Evolutionary conservation across 2,113 vertebrate genomes (phyloP), one percentile per base, ranked within the genome.

Genomic region (Neotoma lepida): DNA sequence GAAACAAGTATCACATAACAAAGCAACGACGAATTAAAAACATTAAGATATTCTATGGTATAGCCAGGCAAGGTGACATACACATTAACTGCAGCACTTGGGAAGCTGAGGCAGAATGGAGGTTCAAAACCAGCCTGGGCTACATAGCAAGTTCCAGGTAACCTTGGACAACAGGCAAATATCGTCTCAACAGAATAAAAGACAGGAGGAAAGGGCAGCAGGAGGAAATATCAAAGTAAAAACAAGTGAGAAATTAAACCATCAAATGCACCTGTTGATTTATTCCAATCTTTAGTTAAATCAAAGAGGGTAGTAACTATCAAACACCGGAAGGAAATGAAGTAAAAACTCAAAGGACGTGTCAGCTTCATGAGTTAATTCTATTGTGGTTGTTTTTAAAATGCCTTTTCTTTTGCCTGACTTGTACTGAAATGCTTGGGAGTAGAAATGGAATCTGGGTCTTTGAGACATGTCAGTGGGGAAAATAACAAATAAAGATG

Each of bases 11-110:
- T 20, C 26, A 76, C 20, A n/a, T 44, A 84, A 68, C 15, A 64
- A 94, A 91, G 74, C 20, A 89, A 84, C 15, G 39, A 22, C 46
- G 84, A 64, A 93, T 76, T 61, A 63, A 84, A 86, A 85, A 58
- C 44, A 18, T 18, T 44, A 87, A 64, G 24, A 51, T 28, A 35
- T 80, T 74, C n/a, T 88, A 39, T 4, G 4, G 8, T 49, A 44
- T 4, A 35, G 14, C 14, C 70, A 39, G 54, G 26, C 58, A 64
- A 39, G 58, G 28, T 6, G 24, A 24, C 26, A 63, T 33, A 64
- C 61, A 64, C 14, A 24, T 56, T 26, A 58, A 39, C 54, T 58
- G 54, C 54, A 56, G 22, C 12, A 64, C 39, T 66, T 35, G 46
- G 30, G 20, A 86, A 24, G 44, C 18, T 49, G 64, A 51, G 44